Base-by-base conservation (phyloP, 2,888 invertebrate genomes). In the Helobdella robusta region DNA sequence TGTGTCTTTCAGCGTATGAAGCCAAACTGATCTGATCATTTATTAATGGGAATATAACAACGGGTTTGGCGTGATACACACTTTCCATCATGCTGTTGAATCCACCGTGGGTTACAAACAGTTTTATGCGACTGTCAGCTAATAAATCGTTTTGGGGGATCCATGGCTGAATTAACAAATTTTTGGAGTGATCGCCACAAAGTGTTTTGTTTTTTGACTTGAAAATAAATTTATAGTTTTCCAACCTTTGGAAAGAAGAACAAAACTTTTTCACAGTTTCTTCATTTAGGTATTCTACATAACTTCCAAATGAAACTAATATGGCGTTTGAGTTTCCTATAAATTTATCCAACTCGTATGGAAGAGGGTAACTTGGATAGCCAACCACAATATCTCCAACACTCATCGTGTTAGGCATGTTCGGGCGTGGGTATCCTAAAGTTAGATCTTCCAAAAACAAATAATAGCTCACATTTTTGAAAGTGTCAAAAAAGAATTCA, bases 81-180 rank as follows among this genome's bases (percentile, higher is more conserved):
- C 65, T n/a, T 50, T 67, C 67, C 50, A 61, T 40, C 23, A 65
- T 11, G 48, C 64, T 64, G 59, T 65, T 67, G 18, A 60, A 54
- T 32, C 67, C 67, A 15, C 65, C 63, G 61, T 67, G 67, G 18
- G 59, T 65, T 23, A 67, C 61, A 18, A 67, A 67, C 15, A 48
- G 35, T 25, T 32, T 52, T 8, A 64, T 44, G 23, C 48, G 65
- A n/a, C 34, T n/a, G 34, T 63, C 40, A n/a, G 67, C 65, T 8
- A 67, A 61, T 32, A 67, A 35, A 50, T 67, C 67, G 52, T 67
- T 67, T 28, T 67, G 67, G 0, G 67, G 67, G 36, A 67, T 20
- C 67, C 67, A 67, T n/a, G 64, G 56, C 23, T 32, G 15, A 18
- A 65, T 23, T 8, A 54, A 20, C 0, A 65, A 20, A 40, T 67